Conservation (phyloP, 1,140 invertebrate genomes). For the Drosophila gunungcola region DNA sequence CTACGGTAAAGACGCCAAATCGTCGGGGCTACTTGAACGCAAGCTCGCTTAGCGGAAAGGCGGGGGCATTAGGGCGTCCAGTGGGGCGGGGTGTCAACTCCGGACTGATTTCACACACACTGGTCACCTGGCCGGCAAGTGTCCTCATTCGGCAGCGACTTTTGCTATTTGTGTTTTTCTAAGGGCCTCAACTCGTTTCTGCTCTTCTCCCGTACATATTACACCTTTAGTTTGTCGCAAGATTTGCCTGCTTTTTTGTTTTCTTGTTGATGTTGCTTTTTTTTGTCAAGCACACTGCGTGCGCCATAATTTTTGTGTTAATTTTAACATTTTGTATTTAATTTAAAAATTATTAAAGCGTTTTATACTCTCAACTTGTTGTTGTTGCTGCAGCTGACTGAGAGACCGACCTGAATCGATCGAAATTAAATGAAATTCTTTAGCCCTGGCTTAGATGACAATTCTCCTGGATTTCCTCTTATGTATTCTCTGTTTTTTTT, state of each 20-base stretch:
- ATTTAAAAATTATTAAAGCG: slow-evolving; percentile 81
- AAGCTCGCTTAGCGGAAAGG: slow-evolving; percentile 55
- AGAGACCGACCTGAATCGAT: slow-evolving; percentile 28
- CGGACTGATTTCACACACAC: slow-evolving; percentile 6
- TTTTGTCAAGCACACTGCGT: slow-evolving; percentile 72
- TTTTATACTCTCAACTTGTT: slow-evolving; percentile 69
- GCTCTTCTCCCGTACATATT: slow-evolving; percentile 18
- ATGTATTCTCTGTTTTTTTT: slow-evolving; percentile 18
- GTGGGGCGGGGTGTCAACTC: background rate
- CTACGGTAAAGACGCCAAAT: slow-evolving; percentile 62
- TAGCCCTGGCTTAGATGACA: slow-evolving; percentile 42
- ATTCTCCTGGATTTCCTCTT: slow-evolving; percentile 44
- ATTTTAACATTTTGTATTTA: slow-evolving; percentile 58
- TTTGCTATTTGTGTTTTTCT: background rate
- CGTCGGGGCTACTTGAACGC: slow-evolving; percentile 53
- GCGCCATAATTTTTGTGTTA: slow-evolving; percentile 58
- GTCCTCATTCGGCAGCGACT: slow-evolving; percentile 25
- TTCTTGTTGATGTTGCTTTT: slow-evolving; percentile 19
- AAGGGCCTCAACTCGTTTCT: slow-evolving; percentile 16
- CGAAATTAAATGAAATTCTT: slow-evolving; percentile 48
- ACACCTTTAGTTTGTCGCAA: slow-evolving; percentile 38
- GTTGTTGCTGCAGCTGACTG: slow-evolving; percentile 48
- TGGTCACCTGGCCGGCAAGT: slow-evolving; percentile 4
- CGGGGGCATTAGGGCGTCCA: background rate
- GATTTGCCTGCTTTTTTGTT: slow-evolving; percentile 30